Evolutionary conservation across 2,113 vertebrate species (phyloP), one percentile per base, ranked within the genome.

Genomic region (Podarcis cretensis): DNA sequence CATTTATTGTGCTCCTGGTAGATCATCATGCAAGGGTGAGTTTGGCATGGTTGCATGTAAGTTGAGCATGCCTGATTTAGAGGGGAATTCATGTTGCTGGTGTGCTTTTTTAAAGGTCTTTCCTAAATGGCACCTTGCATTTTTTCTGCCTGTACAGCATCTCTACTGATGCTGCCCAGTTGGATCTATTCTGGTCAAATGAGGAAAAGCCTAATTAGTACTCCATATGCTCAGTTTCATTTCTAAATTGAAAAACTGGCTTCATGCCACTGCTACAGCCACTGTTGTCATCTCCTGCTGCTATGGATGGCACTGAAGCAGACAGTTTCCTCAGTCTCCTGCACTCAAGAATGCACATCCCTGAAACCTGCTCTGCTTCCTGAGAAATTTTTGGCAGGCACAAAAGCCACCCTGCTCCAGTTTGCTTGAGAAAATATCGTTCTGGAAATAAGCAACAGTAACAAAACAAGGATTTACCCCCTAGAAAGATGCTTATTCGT

Each of bases 141-240:
- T 94, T 77, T 77, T 30, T 84, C 94, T 95, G 91, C 84, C 92
- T 87, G 89, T 84, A 73, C 82, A 94, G 92, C 93, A 85, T 68
- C n/a, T 75, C 93, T 95, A 93, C 93, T 69, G 74, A 93, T 94
- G 90, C 89, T 94, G 87, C 91, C 95, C 92, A 92, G 94, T 86
- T 91, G 90, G 85, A 91, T 92, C 84, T 93, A 78, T 87, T 93
- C 90, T 90, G 91, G 93, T 95, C 93, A 96, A 97, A 96, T 96
- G 96, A 96, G 93, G 96, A 96, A 96, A 96, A 93, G 91, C 90
- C 93, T 97, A 97, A 97, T 97, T 97, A 96, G 63, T 0, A 95
- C 92, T 91, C 96, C 97, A 96, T 97, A 97, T 97, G 96, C 91
- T 97, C 85, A 2, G 85, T 95, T 96, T 93, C 94, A 95, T 96